Conservation (phyloP, 2,888 invertebrate species). For the Colostygia pectinataria region DNA sequence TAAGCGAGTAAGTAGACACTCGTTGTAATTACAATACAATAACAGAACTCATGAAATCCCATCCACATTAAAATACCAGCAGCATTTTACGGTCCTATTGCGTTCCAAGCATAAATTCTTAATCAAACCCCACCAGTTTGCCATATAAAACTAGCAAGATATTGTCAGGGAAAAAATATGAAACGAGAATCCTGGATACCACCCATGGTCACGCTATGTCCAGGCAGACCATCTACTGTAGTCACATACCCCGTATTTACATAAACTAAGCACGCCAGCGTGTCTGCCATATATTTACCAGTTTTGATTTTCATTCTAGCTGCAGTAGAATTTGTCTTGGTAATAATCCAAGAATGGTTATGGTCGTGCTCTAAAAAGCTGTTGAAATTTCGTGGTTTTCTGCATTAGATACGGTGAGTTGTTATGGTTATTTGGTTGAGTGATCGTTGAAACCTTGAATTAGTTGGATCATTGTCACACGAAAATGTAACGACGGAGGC, state of each 20-base stretch:
- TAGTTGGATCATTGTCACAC: too few species aligned
- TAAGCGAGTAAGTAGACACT: too few species aligned
- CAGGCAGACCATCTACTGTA: constrained; percentile 22
- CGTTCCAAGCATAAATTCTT: constrained; percentile 26
- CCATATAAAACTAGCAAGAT: constrained; percentile 30
- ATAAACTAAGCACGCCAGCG: constrained; percentile 20
- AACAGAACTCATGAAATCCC: too few species aligned
- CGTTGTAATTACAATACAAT: too few species aligned
- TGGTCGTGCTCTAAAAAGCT: neutral
- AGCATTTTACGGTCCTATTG: constrained; percentile 13
- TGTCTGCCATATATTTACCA: constrained; percentile 15
- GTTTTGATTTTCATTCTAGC: constrained; percentile 1
- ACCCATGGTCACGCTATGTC: constrained; percentile 32
- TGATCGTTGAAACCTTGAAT: too few species aligned
- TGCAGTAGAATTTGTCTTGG: neutral
- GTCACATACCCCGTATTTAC: constrained; percentile 27
- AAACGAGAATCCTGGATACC: constrained; percentile 30
- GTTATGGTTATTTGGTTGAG: neutral
- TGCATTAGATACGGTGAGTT: neutral
- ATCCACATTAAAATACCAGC: constrained; percentile 14
- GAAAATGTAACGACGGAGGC: too few species aligned
- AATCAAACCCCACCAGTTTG: constrained; percentile 21
- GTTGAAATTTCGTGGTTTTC: neutral
- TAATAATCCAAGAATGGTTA: neutral
- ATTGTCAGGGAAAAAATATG: constrained; percentile 26